Base-by-base conservation (phyloP, 2,113 vertebrate species). In the Strix aluco region DNA sequence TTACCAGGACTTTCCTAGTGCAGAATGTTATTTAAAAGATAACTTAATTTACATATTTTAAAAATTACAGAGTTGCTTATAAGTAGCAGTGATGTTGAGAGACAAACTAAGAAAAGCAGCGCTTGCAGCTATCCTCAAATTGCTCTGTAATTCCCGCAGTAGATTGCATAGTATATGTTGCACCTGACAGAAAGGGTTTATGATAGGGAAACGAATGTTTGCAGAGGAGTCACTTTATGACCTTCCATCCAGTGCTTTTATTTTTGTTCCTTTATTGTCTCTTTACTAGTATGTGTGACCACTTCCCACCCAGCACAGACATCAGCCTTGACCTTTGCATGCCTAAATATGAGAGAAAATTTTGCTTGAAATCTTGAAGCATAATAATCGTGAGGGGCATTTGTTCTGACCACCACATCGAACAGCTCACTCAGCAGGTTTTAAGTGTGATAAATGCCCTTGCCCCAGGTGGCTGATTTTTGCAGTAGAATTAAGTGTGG, bases 381-480 rank as follows among this genome's bases (percentile, higher is more conserved):
- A 55, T 88, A 63, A 47, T 67, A 77, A 95, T 87, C 66, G 75
- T 27, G 57, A 86, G 92, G 83, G 81, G 16, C 73, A 63, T 96
- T 95, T 93, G n/a, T 86, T 82, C 84, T 95, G 95, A 82, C 86
- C 71, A 82, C 94, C 77, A 30, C 55, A 82, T 3, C 1, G 17
- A 96, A 51, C 44, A 23, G 84, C 51, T 83, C 52, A 26, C 74
- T 78, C 65, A 42, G 84, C 65, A 55, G 92, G 81, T 38, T 55
- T 86, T 63, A 85, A 92, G 84, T 77, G 86, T 84, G 86, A 95
- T 94, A 95, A 97, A 89, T 92, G 62, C 66, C 74, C 86, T 94
- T 96, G 84, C 84, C 89, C 89, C 86, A 94, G 95, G 95, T 79
- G 95, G 94, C 92, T 97, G 97, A 97, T 97, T 97, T 97, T 73